Evolutionary conservation across 2,113 vertebrate species (phyloP).

Genomic region (Gallinago media): DNA sequence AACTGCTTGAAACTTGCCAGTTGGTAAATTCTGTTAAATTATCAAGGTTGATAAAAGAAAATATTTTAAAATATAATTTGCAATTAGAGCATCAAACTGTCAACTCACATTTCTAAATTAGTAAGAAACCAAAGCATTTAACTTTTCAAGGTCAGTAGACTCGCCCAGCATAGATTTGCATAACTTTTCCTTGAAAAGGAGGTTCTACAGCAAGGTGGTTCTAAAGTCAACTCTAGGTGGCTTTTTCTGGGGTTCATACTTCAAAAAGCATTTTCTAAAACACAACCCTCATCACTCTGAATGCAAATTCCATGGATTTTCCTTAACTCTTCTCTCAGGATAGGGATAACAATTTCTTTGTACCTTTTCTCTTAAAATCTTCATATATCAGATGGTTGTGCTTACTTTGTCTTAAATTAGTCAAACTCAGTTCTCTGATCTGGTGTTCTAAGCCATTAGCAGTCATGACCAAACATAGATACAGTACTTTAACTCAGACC

Average conservation of each 20-base stretch:
- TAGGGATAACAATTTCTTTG: background rate
- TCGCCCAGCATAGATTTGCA: background rate
- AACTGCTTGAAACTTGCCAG: slow-evolving; percentile 9
- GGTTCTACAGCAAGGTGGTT: background rate
- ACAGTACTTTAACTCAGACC: background rate
- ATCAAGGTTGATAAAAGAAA: slow-evolving; percentile 7
- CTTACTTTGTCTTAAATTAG: background rate
- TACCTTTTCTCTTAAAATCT: background rate
- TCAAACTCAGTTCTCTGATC: background rate
- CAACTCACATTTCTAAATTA: slow-evolving; percentile 18
- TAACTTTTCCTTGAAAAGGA: background rate
- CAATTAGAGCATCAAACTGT: slow-evolving; percentile 31
- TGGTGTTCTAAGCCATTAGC: background rate
- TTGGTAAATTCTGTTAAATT: slow-evolving; percentile 30
- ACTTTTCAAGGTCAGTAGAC: slow-evolving; percentile 3
- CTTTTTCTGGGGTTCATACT: background rate
- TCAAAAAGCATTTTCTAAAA: background rate
- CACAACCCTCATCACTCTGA: background rate
- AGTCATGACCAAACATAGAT: background rate
- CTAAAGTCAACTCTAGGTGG: background rate
- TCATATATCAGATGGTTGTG: background rate
- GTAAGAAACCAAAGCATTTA: background rate
- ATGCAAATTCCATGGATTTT: background rate
- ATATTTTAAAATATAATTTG: slow-evolving; percentile 22
- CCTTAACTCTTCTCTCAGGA: background rate